Base-by-base conservation (phyloP, 2,113 vertebrate species). In the Conger conger region DNA sequence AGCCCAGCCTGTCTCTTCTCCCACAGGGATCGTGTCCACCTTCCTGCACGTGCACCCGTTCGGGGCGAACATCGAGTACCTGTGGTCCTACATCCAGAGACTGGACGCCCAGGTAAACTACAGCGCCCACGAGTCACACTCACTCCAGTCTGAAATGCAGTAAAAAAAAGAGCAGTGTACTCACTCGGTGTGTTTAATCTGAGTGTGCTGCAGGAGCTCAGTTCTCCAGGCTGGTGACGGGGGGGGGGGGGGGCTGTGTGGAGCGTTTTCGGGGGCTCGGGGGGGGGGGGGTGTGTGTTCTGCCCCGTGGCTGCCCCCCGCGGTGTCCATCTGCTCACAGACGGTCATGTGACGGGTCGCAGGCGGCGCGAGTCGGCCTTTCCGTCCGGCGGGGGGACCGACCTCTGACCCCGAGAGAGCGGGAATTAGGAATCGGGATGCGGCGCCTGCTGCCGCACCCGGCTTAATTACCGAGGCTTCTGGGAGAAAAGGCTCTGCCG, bases 1-100 rank as follows among this genome's bases (percentile, higher is more conserved):
- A n/a, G n/a, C n/a, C n/a, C n/a, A n/a, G n/a, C n/a, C 83, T 83
- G 79, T 45, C 81, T 42, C 36, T 87, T 91, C 40, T 89, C 92
- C 91, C 87, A 30, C 94, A 99, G 98, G 98, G 85, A 96, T 99
- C 86, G 97, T 99, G 90, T 99, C 97, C 16, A 98, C 97, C 6
- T 99, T 99, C 93, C 97, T 99, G 82, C 98, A 99, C 0, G 98
- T 99, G 36, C 98, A 99, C 87, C 98, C 98, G 11, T 99, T 99
- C 15, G 98, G 98, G 88, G 98, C 98, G 76, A 99, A 99, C 88
- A 98, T 99, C 79, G 98, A 99, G 84, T 99, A 99, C 83, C 96
- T 99, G 76, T 98, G 97, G 97, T 99, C 98, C 0, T 99, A 99
- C 87, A 96, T 99, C 87, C 98, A 98, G 92, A 97, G 97, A 88